Evolutionary conservation across 1,140 invertebrate species (phyloP).

Genomic region (Choristoneura fumiferana): DNA sequence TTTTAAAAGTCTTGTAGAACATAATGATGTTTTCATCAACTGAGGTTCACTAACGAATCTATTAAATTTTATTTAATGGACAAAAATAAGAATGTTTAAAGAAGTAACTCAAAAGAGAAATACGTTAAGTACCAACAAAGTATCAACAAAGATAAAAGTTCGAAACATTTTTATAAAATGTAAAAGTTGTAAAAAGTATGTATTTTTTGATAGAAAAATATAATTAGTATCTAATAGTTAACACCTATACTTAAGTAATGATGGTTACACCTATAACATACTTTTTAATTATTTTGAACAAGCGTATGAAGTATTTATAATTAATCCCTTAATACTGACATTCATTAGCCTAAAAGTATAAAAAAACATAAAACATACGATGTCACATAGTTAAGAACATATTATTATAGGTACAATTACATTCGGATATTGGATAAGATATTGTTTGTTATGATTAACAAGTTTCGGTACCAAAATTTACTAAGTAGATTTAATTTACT

Average conservation of each 20-base stretch:
- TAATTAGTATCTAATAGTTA: slow-evolving; percentile 56
- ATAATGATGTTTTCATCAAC: not conserved
- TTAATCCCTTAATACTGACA: slow-evolving; percentile 23
- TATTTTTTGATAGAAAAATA: slow-evolving; percentile 60
- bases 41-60: not conserved
- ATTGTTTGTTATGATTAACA: too few relatives aligned
- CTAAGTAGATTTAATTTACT: too few relatives aligned
- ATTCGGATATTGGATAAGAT: too few relatives aligned
- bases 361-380: slow-evolving; percentile 41
- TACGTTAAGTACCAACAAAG: not conserved
- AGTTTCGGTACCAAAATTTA: too few relatives aligned
- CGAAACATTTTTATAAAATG: slow-evolving; percentile 29
- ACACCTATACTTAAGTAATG: slow-evolving; percentile 40
- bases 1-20: not conserved
- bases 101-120: not conserved
- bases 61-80: not conserved
- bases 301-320: slow-evolving; percentile 33
- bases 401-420: too few relatives aligned
- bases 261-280: slow-evolving; percentile 34
- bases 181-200: slow-evolving; percentile 57
- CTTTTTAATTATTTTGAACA: slow-evolving; percentile 30
- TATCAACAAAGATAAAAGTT: slow-evolving; percentile 19
- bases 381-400: too few relatives aligned
- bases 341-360: slow-evolving; percentile 27
- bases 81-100: too few relatives aligned